Base-by-base conservation (phyloP, 1,140 invertebrate genomes). In the Polypedilum pembai region DNA sequence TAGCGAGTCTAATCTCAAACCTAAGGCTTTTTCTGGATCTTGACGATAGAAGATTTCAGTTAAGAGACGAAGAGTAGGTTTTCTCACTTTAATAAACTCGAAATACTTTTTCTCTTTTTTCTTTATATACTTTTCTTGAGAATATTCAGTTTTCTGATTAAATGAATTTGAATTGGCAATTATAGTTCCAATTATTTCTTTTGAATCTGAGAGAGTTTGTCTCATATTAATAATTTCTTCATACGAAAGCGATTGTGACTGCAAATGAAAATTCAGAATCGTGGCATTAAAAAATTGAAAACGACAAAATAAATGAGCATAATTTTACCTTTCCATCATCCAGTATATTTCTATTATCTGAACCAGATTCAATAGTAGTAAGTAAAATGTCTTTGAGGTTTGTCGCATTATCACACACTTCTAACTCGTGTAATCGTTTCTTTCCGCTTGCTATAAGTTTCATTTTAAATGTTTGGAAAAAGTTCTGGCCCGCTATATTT, bases 21-120 rank as follows among this genome's bases (percentile, higher is more conserved):
- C 88, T 82, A 91, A 86, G 72, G 94, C 89, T 84, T 94, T 94
- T 3, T 83, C 83, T 2, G 90, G 86, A 78, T 93, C 90, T 79
- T 91, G 87, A 63, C 86, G 86, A 78, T 90, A 93, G 79, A 93
- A 91, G 78, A 95, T 90, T 77, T 94, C 90, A 17, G 89, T 84
- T 33, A 98, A 82, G 1, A 91, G 80, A 73, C 90, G 83, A 74
- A 95, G 86, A 40, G 86, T 92, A 0, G 95, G 93, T 79, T 87
- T 88, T 15, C 89, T 82, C 41, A 95, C 86, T 75, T 89, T 88
- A 18, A 95, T 82, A 79, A 88, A 91, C 78, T 92, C 90, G 80
- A 88, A 91, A 82, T 96, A 96, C 80, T 96, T 96, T 76, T 91
- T 91, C 77, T 94, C 91, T 82, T 98, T 98, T 80, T 98, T 98